Evolutionary conservation across 2,888 invertebrate genomes (phyloP).

Genomic region (Physocephala rufipes): DNA sequence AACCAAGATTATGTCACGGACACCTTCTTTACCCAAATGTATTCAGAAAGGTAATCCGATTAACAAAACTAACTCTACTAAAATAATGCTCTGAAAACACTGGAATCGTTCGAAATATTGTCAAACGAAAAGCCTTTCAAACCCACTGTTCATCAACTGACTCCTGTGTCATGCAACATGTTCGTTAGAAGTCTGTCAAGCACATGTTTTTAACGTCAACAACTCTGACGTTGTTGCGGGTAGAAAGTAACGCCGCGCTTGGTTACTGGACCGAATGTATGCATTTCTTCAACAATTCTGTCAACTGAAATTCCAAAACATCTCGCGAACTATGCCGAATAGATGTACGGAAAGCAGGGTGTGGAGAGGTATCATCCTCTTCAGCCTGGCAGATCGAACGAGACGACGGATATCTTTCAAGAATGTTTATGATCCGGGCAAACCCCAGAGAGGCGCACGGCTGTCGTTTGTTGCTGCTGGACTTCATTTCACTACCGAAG

Average conservation of each 20-base stretch:
- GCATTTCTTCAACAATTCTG: too few species aligned
- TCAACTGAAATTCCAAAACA: too few species aligned
- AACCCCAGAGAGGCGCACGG: conserved; percentile 17
- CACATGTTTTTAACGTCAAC: conserved; percentile 14
- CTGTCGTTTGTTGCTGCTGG: conserved; percentile 6
- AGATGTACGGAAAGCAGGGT: conserved; percentile 12
- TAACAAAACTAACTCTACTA: background rate
- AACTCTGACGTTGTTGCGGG: background rate
- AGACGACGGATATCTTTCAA: background rate
- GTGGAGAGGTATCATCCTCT: conserved; percentile 17
- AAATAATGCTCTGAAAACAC: too few species aligned
- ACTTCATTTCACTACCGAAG: background rate
- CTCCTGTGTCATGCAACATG: conserved; percentile 11
- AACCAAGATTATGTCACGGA: too few species aligned
- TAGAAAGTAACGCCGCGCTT: background rate
- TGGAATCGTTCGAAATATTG: background rate
- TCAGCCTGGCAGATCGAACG: conserved; percentile 11
- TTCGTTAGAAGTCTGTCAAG: conserved; percentile 28
- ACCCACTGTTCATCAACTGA: conserved; percentile 3
- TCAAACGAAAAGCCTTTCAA: background rate
- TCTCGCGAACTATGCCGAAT: background rate
- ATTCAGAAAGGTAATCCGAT: background rate
- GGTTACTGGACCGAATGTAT: conserved; percentile 12
- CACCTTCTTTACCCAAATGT: background rate
- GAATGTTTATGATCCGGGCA: conserved; percentile 20